phyloP scores from a whole-genome alignment of 2,888 invertebrate genomes.

The Anthophora plumipes region DNA sequence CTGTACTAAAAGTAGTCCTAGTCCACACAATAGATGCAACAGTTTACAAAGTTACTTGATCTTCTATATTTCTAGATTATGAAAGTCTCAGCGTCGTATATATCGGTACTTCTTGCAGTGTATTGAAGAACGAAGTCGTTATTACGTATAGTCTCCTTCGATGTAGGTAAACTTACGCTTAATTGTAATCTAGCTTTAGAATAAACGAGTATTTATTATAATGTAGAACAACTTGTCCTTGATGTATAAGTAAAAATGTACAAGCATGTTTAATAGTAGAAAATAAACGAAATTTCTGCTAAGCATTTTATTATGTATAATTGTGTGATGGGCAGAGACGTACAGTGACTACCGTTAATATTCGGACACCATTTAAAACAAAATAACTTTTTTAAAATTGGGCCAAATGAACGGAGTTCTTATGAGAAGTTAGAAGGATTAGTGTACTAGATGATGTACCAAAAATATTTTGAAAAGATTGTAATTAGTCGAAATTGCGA shows the following conservation, averaged over 20 bases:
- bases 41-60: neutral
- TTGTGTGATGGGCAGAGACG: too few relatives aligned
- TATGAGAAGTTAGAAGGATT: too few relatives aligned
- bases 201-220: neutral
- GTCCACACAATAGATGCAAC: too few relatives aligned
- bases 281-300: neutral
- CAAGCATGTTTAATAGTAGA: neutral
- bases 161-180: neutral
- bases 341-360: too few relatives aligned
- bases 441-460: too few relatives aligned
- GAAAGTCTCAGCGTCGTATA: conserved; percentile 70
- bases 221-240: neutral
- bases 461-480: too few relatives aligned
- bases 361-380: too few relatives aligned
- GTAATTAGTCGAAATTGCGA: too few relatives aligned
- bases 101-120: conserved; percentile 67
- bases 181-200: neutral
- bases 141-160: neutral
- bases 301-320: neutral
- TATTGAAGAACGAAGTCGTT: conserved; percentile 43
- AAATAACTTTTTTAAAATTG: too few relatives aligned
- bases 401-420: too few relatives aligned
- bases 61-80: conserved; percentile 54
- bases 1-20: too few relatives aligned
- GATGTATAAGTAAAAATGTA: neutral